phyloP scores from a whole-genome alignment of 2,113 vertebrate genomes.

The Azemiops feae region DNA sequence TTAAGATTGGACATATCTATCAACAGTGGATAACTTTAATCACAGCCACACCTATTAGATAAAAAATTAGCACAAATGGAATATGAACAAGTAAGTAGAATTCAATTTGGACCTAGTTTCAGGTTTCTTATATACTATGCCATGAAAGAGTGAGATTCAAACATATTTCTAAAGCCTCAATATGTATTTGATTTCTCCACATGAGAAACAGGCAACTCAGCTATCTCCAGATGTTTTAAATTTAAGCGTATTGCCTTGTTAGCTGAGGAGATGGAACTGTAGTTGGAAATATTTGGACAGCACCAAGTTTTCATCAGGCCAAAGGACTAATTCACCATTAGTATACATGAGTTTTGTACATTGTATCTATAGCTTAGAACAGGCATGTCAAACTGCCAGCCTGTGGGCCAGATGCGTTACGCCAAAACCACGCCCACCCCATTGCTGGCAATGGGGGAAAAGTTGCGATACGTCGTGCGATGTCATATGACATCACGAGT shows the following conservation, averaged over 20 bases:
- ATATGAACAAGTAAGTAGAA: not conserved
- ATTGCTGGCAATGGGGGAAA: too few relatives aligned
- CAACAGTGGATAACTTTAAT: not conserved
- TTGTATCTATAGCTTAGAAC: not conserved
- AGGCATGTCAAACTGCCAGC: too few relatives aligned
- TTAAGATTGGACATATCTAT: not conserved
- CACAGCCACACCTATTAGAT: not conserved
- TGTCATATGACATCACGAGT: too few relatives aligned
- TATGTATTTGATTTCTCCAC: not conserved
- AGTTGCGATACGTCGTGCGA: too few relatives aligned
- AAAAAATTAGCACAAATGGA: not conserved
- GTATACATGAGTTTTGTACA: not conserved
- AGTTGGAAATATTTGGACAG: not conserved
- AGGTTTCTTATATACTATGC: not conserved
- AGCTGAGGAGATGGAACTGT: not conserved
- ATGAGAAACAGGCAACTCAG: not conserved
- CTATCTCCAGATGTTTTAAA: not conserved
- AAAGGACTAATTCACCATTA: not conserved
- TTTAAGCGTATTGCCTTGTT: not conserved
- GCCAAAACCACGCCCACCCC: too few relatives aligned
- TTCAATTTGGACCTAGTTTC: not conserved
- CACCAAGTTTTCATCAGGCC: not conserved
- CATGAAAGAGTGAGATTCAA: not conserved
- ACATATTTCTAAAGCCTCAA: not conserved
- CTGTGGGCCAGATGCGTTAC: too few relatives aligned